phyloP scores from a whole-genome alignment of 1,140 invertebrate species.

The Hestina assimilis region DNA sequence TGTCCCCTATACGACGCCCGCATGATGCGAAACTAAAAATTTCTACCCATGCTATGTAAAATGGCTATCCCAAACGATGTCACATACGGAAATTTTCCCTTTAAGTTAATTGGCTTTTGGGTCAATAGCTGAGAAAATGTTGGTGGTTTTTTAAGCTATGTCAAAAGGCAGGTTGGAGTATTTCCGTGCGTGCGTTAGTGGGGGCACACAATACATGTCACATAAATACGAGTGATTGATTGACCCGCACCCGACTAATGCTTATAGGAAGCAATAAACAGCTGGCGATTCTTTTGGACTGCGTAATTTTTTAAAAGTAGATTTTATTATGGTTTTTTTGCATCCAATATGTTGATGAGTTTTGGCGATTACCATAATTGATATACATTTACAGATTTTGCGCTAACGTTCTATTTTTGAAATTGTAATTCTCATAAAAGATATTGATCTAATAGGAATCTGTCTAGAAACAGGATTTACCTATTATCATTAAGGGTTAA shows the following conservation, averaged over 20 bases:
- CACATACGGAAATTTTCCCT: conserved; percentile 16
- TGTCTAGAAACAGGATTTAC: no score
- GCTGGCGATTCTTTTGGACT: conserved; percentile 54
- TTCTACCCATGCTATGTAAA: neutral
- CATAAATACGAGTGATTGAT: conserved; percentile 74
- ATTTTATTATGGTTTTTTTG: neutral
- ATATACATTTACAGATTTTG: no score
- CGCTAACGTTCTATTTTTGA: no score
- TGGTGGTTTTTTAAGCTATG: conserved; percentile 40
- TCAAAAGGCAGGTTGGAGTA: conserved; percentile 11
- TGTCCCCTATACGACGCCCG: conserved; percentile 54
- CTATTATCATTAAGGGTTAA: no score
- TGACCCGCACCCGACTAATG: conserved; percentile 69
- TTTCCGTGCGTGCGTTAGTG: conserved; percentile 41
- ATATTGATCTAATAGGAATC: no score
- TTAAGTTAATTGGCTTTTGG: neutral
- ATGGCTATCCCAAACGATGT: conserved; percentile 4
- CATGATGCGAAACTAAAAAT: conserved; percentile 31
- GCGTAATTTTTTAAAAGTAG: conserved; percentile 7
- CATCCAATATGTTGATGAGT: no score
- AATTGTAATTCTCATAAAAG: no score
- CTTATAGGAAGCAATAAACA: conserved; percentile 71
- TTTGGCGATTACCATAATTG: no score
- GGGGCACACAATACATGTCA: conserved; percentile 57
- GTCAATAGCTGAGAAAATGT: neutral